Evolutionary conservation across 2,888 invertebrate genomes (phyloP).

Genomic region (Diabrotica balteata): DNA sequence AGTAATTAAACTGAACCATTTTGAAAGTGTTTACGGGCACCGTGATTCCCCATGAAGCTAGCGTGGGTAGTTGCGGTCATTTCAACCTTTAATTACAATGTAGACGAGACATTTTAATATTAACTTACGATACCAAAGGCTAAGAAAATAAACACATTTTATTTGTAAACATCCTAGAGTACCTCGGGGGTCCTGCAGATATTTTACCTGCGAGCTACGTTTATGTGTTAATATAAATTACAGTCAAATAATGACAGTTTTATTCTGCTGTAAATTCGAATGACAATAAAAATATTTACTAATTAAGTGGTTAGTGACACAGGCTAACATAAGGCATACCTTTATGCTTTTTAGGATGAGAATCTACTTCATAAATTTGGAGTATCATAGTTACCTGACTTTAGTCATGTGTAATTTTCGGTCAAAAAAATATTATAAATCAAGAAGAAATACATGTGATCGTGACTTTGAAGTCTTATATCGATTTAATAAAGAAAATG

Average conservation of each 20-base stretch:
- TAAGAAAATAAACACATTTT: conserved; percentile 8
- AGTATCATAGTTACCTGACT: no score
- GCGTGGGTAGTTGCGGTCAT: conserved; percentile 19
- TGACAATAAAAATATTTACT: no score
- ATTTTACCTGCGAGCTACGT: conserved; percentile 4
- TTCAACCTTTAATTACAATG: conserved; percentile 13
- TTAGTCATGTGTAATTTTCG: no score
- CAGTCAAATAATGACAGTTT: background rate
- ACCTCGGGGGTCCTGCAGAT: background rate
- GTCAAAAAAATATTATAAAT: no score
- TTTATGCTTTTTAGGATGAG: no score
- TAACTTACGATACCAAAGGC: conserved; percentile 18
- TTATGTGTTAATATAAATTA: conserved; percentile 5
- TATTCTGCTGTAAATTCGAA: no score
- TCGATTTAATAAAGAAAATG: no score
- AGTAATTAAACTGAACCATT: background rate
- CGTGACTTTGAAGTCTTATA: no score
- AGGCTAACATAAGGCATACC: no score
- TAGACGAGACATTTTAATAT: conserved; percentile 16
- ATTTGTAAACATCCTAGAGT: conserved; percentile 7
- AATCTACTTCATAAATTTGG: no score
- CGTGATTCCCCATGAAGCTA: background rate
- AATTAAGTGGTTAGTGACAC: no score
- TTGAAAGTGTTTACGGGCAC: conserved; percentile 16
- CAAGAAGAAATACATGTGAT: no score